These are phyloP conservation scores for Cynoglossus semilaevis DNA, from an alignment of 2,113 vertebrate species.

Conservation along the genomic window DNA sequence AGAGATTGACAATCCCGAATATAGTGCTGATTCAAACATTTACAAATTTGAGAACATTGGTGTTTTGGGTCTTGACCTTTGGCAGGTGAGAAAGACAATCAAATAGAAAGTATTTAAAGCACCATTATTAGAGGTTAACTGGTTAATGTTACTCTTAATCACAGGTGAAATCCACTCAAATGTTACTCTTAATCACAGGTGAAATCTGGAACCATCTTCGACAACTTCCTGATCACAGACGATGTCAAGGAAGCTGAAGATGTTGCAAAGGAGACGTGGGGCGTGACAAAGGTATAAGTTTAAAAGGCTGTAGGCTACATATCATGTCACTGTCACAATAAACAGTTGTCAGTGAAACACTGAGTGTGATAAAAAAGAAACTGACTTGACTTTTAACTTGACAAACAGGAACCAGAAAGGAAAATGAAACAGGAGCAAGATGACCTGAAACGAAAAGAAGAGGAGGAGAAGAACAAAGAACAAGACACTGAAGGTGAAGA, in stretches of 20 bases:
- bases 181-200: slow-evolving; percentile 65
- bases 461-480: slow-evolving; percentile 75
- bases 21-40: slow-evolving; percentile 70
- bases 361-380: background rate
- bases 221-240: slow-evolving; percentile 83
- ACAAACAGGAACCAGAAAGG: slow-evolving; percentile 68
- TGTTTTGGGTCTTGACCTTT: slow-evolving; percentile 83
- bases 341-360: background rate
- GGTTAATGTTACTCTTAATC: background rate
- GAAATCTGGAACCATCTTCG: slow-evolving; percentile 87
- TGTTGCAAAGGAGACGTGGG: slow-evolving; percentile 82
- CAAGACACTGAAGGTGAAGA: slow-evolving; percentile 57
- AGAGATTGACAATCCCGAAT: slow-evolving; percentile 79
- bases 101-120: too few species aligned
- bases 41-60: slow-evolving; percentile 81
- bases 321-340: background rate
- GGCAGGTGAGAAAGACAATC: slow-evolving; percentile 78
- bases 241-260: slow-evolving; percentile 81
- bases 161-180: slow-evolving; percentile 67
- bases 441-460: slow-evolving; percentile 69
- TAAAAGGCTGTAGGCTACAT: too few species aligned
- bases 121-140: background rate
- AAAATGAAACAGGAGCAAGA: slow-evolving; percentile 77
- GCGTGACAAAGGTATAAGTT: slow-evolving; percentile 76
- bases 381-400: background rate